phyloP scores from a whole-genome alignment of 2,113 vertebrate genomes.

The Helogale parvula region DNA sequence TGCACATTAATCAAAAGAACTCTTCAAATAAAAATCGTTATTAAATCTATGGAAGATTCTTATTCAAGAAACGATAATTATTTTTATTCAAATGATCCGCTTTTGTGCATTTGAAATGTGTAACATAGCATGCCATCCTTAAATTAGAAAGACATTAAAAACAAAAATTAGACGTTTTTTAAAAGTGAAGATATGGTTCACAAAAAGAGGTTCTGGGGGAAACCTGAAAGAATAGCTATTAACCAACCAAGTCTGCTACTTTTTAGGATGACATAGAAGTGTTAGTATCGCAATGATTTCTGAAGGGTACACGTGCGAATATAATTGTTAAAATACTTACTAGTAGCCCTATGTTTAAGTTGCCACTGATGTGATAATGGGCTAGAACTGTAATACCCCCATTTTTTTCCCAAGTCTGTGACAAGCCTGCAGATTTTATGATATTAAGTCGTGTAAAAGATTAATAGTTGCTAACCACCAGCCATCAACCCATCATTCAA shows the following conservation, averaged over 20 bases:
- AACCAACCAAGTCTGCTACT: background rate
- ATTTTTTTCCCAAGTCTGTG: background rate
- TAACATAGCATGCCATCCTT: background rate
- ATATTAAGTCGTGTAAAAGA: background rate
- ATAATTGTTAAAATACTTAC: constrained; percentile 22
- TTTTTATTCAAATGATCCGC: constrained; percentile 16
- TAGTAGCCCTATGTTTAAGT: background rate
- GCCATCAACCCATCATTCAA: background rate
- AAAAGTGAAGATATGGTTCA: background rate
- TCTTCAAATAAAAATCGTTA: constrained; percentile 40
- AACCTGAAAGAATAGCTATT: background rate
- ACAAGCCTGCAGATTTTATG: constrained; percentile 1
- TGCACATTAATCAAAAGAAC: background rate
- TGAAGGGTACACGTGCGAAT: background rate
- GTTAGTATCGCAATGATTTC: background rate
- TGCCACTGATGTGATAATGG: background rate
- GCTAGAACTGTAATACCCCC: background rate
- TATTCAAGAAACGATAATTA: background rate
- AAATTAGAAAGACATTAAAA: constrained; percentile 41
- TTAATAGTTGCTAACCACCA: background rate
- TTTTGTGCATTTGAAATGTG: background rate
- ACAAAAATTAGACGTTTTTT: background rate
- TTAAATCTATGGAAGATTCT: constrained; percentile 35
- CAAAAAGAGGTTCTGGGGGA: background rate
- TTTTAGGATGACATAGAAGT: background rate